Base-by-base conservation (phyloP, 2,113 vertebrate species). In the Apaloderma vittatum region DNA sequence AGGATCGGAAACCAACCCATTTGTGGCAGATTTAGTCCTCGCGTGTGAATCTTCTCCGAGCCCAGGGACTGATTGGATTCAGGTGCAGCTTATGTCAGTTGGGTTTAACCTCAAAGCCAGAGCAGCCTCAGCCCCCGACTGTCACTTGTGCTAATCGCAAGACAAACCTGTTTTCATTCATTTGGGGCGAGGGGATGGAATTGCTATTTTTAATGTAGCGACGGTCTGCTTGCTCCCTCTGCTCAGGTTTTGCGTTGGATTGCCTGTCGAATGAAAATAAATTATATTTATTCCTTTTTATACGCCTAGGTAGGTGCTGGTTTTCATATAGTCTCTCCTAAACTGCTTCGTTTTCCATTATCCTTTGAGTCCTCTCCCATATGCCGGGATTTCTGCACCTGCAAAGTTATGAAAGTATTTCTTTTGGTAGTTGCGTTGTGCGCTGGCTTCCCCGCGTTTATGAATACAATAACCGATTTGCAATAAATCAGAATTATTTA, bases 1-100 rank as follows among this genome's bases (percentile, higher is more conserved):
- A 98, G 96, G 97, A 98, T 98, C 97, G 97, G 98, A 99, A 99
- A 98, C 98, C 95, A 96, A 97, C 95, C 97, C 97, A 98, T 98
- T 98, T 98, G 98, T 98, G 98, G 98, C 97, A 98, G 90, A 97
- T 98, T 97, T 96, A 98, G 98, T 96, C 96, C 97, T 97, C 48
- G 92, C 58, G 93, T 97, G 98, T 98, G 98, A 98, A 97, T 98
- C 98, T 98, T 98, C 98, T 96, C 96, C 4, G 96, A 95, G 97
- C 92, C 70, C 45, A 26, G 81, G 74, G 36, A 70, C 81, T 98
- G 98, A 99, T 99, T 99, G 98, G 97, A 98, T 98, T 98, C 98
- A 99, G 98, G 98, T 98, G 97, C 95, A 97, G 97, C 88, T 95
- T 88, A 52, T 97, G 94, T 98, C 97, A 91, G 77, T 96, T 97